Conservation (phyloP, 2,113 vertebrate species). For the Tiliqua scincoides region DNA sequence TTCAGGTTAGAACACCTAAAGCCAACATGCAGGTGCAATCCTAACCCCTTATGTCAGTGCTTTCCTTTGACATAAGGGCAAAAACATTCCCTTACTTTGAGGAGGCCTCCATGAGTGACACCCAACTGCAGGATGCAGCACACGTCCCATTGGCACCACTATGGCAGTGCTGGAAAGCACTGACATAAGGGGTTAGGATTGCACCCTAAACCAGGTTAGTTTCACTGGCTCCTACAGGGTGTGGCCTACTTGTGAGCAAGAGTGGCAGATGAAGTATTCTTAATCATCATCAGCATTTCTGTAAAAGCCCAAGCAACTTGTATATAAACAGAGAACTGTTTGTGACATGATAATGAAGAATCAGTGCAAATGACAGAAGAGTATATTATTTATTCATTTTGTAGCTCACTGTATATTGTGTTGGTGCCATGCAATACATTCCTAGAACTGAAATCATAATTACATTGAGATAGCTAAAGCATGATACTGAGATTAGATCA, state of each 20-base stretch:
- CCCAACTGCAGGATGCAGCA: too few relatives aligned
- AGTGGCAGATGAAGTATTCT: background rate
- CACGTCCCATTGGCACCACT: too few relatives aligned
- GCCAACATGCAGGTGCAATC: background rate
- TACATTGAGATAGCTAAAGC: background rate
- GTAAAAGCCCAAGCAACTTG: background rate
- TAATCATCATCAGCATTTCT: background rate
- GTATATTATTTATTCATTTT: slow-evolving; percentile 10
- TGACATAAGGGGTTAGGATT: too few relatives aligned
- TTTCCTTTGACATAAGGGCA: too few relatives aligned
- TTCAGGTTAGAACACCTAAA: background rate
- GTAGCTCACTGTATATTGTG: background rate
- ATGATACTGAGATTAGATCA: background rate
- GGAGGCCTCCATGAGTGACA: too few relatives aligned
- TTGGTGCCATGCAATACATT: background rate
- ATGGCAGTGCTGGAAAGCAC: too few relatives aligned
- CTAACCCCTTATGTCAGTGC: too few relatives aligned
- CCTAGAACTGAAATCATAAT: slow-evolving; percentile 2
- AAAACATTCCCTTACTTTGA: too few relatives aligned
- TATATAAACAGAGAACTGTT: background rate
- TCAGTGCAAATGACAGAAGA: background rate
- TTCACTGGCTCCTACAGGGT: background rate
- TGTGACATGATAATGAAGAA: background rate
- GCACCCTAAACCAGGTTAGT: background rate
- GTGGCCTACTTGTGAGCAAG: background rate